Evolutionary conservation across 2,888 invertebrate genomes (phyloP).

Genomic region (Apocheima hispidaria): DNA sequence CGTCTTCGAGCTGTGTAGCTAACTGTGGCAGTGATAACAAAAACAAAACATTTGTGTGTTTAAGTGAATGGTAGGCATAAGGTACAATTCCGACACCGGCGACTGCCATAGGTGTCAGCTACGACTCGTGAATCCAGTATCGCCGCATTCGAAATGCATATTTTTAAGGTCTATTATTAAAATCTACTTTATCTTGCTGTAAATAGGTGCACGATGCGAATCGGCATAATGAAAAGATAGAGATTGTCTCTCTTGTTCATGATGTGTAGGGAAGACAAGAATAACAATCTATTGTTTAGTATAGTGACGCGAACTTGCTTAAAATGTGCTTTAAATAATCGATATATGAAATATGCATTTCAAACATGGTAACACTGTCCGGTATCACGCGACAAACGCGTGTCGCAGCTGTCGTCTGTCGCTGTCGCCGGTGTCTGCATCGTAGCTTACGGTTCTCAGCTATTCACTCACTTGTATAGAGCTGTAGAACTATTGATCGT

Average conservation of each 20-base stretch:
- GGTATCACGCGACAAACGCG: background rate
- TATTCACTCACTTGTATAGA: slow-evolving; percentile 65
- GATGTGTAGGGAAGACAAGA: too few relatives aligned
- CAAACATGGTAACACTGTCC: background rate
- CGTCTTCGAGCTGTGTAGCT: slow-evolving; percentile 75
- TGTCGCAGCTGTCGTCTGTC: background rate
- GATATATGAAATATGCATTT: background rate
- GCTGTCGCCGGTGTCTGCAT: background rate
- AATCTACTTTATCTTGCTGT: background rate
- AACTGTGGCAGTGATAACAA: slow-evolving; percentile 46
- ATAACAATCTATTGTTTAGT: background rate
- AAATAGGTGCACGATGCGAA: background rate
- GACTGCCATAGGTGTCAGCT: background rate
- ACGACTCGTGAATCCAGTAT: background rate
- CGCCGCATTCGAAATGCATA: background rate
- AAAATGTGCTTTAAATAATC: background rate
- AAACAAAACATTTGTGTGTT: slow-evolving; percentile 50
- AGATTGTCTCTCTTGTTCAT: too few relatives aligned
- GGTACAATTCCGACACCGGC: background rate
- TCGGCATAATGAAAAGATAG: background rate
- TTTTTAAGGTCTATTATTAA: background rate
- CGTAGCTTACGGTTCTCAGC: slow-evolving; percentile 34
- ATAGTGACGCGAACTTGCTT: background rate
- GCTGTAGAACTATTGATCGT: slow-evolving; percentile 65
- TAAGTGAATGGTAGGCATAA: slow-evolving; percentile 47